phyloP scores from a whole-genome alignment of 2,888 invertebrate species.

The Aporophyla lueneburgensis region DNA sequence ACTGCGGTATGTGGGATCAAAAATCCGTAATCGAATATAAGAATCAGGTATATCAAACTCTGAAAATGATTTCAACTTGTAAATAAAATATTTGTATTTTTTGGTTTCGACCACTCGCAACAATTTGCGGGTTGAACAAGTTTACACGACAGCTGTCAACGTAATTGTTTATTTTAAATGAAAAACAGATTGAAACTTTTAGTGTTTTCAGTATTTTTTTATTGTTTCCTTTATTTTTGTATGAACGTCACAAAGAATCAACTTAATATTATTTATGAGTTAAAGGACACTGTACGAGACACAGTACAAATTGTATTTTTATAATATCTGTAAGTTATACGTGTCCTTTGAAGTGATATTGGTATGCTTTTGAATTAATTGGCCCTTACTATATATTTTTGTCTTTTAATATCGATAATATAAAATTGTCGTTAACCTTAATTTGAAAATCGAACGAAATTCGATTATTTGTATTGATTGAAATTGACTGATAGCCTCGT shows the following conservation, averaged over 20 bases:
- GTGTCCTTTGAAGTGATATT: neutral
- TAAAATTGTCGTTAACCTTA: neutral
- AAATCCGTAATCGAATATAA: neutral
- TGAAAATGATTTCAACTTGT: neutral
- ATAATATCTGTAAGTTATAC: neutral
- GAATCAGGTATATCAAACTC: neutral
- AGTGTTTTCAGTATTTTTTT: neutral
- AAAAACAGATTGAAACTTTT: constrained; percentile 14
- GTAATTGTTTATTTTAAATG: constrained; percentile 45
- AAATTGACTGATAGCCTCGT: neutral
- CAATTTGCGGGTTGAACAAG: constrained; percentile 48
- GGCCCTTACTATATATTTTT: too few relatives aligned
- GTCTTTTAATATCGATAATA: too few relatives aligned
- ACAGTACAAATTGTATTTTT: neutral
- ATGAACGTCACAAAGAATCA: too few relatives aligned
- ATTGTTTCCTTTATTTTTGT: constrained; percentile 1
- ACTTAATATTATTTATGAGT: neutral
- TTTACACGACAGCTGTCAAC: constrained; percentile 46
- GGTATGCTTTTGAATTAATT: too few relatives aligned
- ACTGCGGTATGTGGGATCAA: neutral
- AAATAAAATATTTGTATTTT: constrained; percentile 33
- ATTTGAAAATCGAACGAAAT: too few relatives aligned
- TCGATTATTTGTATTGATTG: too few relatives aligned
- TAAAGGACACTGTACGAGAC: neutral
- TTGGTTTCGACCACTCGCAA: constrained; percentile 3